Evolutionary conservation across 2,888 invertebrate genomes (phyloP).

Genomic region (Melolontha melolontha): DNA sequence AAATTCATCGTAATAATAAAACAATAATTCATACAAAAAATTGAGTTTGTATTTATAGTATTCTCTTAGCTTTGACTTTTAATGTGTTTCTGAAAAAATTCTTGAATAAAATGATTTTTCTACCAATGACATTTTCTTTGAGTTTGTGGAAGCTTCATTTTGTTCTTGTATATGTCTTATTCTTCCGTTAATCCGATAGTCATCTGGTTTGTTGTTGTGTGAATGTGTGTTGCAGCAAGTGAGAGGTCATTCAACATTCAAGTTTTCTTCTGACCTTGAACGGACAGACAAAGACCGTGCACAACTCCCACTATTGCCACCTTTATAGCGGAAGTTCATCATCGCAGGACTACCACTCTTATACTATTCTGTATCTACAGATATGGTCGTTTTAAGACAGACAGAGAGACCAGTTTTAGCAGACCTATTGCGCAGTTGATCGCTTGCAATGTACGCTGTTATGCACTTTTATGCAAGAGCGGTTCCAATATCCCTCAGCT

Average conservation of each 20-base stretch:
- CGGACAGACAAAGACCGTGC: conserved; percentile 45
- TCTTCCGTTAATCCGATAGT: conserved; percentile 20
- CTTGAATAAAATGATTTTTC: no score
- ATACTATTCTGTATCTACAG: conserved; percentile 9
- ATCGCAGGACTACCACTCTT: conserved; percentile 41
- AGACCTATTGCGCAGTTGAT: conserved; percentile 13
- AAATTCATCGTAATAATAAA: no score
- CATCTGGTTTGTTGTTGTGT: conserved; percentile 11
- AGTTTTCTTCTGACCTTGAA: conserved; percentile 42
- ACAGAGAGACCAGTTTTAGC: conserved; percentile 29
- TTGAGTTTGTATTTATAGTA: no score
- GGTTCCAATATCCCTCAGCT: conserved; percentile 29
- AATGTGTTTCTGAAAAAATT: no score
- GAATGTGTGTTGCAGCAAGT: conserved; percentile 10
- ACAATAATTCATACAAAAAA: no score
- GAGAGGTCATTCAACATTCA: conserved; percentile 39
- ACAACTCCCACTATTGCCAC: conserved; percentile 46
- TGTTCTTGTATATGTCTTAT: no score
- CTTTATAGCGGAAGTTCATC: conserved; percentile 50
- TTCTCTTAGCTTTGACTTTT: no score
- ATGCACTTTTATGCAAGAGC: conserved; percentile 25
- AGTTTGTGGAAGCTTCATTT: not conserved
- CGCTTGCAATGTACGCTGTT: conserved; percentile 4
- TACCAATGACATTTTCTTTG: not conserved
- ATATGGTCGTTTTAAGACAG: not conserved